phyloP scores from a whole-genome alignment of 2,113 vertebrate species.

The Mesocricetus auratus region DNA sequence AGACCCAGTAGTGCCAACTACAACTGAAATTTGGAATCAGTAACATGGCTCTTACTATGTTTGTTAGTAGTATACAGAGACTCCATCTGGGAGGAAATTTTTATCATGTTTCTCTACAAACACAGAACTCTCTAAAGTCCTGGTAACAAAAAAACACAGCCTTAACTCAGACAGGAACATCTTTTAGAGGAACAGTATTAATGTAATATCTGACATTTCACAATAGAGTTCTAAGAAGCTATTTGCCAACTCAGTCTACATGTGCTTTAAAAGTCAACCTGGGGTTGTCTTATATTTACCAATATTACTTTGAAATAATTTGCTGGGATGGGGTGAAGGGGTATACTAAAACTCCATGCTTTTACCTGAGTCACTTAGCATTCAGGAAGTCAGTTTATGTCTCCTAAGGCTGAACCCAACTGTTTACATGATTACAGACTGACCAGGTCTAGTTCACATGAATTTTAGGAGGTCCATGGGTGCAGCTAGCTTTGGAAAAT shows the following conservation, averaged over 20 bases:
- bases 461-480: not conserved
- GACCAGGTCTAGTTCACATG: not conserved
- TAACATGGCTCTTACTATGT: conserved; percentile 19
- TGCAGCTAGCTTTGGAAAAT: not conserved
- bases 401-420: not conserved
- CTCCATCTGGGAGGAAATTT: conserved; percentile 31
- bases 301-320: not conserved
- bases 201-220: conserved; percentile 76
- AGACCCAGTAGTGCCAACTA: not conserved
- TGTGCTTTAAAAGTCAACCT: conserved; percentile 48
- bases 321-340: rapidly evolving
- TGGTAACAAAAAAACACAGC: conserved; percentile 65
- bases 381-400: not conserved
- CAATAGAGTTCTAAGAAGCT: conserved; percentile 66
- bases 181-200: conserved; percentile 64
- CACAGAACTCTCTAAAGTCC: conserved; percentile 47
- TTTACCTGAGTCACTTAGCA: not conserved
- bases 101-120: conserved; percentile 60
- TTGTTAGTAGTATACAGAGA: conserved; percentile 48
- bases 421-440: not conserved
- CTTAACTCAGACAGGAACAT: conserved; percentile 70
- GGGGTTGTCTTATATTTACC: not conserved
- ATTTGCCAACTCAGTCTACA: conserved; percentile 53
- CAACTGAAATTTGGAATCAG: not conserved
- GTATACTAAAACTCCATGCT: not conserved